A percentile compares a stretch with the other conserved stretches of the same genome.
Evolutionary conservation across 2,113 vertebrate species (phyloP).

Genomic region (Emydura subglobosa): DNA sequence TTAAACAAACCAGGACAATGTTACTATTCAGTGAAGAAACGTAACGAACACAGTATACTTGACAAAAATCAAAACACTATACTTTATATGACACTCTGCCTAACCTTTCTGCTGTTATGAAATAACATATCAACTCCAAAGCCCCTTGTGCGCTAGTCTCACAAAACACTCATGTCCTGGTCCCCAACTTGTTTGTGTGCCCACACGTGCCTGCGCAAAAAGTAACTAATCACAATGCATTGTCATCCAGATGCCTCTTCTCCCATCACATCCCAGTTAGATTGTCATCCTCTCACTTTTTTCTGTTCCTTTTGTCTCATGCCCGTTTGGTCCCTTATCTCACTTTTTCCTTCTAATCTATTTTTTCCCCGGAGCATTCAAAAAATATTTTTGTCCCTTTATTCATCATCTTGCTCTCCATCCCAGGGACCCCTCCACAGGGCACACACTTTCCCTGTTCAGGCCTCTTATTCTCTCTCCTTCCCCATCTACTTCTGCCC

Average conservation of each 20-base stretch:
- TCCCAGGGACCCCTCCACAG: background rate
- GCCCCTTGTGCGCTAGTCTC: background rate
- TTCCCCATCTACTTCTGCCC: accelerated
- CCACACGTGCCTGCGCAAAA: background rate
- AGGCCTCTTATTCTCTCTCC: accelerated
- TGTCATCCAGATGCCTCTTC: background rate
- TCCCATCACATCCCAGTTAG: background rate
- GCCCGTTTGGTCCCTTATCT: background rate
- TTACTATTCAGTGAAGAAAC: conserved; percentile 20
- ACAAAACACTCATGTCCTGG: background rate
- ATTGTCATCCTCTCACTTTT: background rate
- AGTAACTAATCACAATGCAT: background rate
- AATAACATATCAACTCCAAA: background rate
- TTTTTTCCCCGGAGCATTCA: background rate
- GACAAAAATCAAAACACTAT: conserved; percentile 16
- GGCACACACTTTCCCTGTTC: background rate
- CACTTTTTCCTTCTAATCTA: background rate
- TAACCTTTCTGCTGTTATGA: background rate
- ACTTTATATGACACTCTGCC: background rate
- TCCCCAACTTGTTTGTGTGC: background rate
- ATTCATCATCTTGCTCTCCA: background rate
- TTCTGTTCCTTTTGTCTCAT: background rate
- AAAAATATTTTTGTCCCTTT: background rate
- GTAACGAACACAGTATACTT: background rate
- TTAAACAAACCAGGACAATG: background rate